phyloP scores from a whole-genome alignment of 2,797 vertebrate species.

The Sylvilagus floridanus region DNA sequence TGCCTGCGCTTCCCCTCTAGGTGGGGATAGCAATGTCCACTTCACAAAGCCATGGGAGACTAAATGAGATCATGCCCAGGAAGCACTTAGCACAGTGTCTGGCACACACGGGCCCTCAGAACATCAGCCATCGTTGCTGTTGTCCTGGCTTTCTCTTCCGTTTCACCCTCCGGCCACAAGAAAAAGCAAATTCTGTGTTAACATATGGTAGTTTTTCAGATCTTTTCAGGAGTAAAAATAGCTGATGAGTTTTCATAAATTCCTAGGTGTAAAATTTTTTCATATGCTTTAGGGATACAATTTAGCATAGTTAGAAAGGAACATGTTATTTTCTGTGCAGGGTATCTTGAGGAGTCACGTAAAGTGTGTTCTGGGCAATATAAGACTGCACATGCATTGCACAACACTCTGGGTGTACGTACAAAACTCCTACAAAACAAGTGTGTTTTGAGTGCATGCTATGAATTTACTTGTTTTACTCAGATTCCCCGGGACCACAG shows the following conservation, averaged over 20 bases:
- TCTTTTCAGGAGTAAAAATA: conserved; percentile 51
- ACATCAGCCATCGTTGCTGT: accelerated
- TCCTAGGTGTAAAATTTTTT: background rate
- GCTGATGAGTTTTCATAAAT: conserved; percentile 14
- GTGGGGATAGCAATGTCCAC: background rate
- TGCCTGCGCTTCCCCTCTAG: background rate
- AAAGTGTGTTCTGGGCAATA: background rate
- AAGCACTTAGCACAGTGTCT: background rate
- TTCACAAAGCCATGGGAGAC: background rate
- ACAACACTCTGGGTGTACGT: accelerated
- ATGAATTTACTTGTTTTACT: background rate
- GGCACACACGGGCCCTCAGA: background rate
- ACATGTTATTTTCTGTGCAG: background rate
- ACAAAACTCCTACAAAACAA: background rate
- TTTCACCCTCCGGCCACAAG: background rate
- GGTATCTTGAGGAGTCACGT: background rate
- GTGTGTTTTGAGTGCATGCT: accelerated
- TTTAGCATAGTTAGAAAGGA: conserved; percentile 12
- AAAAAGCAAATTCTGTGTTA: conserved; percentile 4
- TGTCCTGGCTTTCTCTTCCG: background rate
- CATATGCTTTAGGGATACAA: background rate
- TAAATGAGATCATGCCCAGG: background rate
- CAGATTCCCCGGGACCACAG: background rate
- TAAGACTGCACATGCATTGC: too few relatives aligned
- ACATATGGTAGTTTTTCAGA: conserved; percentile 37